Base-by-base conservation (phyloP, 2,888 invertebrate genomes). In the Drosophila koepferae region DNA sequence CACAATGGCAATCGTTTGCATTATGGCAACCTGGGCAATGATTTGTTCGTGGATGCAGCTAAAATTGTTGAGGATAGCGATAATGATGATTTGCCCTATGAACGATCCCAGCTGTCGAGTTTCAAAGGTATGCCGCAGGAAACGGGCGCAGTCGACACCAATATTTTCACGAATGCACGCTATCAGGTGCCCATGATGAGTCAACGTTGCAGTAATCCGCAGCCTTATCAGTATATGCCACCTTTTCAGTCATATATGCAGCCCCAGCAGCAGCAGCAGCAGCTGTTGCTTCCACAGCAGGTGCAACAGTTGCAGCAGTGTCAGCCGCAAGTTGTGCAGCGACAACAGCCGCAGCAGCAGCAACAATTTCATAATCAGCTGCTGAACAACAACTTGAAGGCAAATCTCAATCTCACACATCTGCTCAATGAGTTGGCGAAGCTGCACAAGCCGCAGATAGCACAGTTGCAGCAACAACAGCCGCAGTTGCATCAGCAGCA, bases 381-480 rank as follows among this genome's bases (percentile, higher is more conserved):
- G 8, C 61, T 41, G 34, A 31, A 20, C 36, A 70, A 55, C 40
- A 54, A 7, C 6, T 9, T 63, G 8, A 49, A 46, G 41, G 3
- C 49, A 16, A 74, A 53, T 28, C 73, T 81, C 5, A 85, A 89
- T 66, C 56, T 85, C 23, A 72, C 79, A 0, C 70, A 85, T n/a
- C 69, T 85, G n/a, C 72, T 85, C 7, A 79, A 68, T 51, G 84
- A 89, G 41, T 43, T 85, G 40, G 66, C 72, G 3, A 85, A 76
- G 48, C 20, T 81, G 60, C 71, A 78, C 14, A 65, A 59, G 51
- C 2, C 43, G 8, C 74, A 51, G 14, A 5, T 38, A 38, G 14
- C 38, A 14, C 77, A 60, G 8, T 38, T n/a, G 3, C 61, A n/a
- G 10, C 53, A 43, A 23, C 53, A 31, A 16, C 62, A 63, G 28